Evolutionary conservation across 2,888 invertebrate species (phyloP).

Genomic region (Conomelus anceps): DNA sequence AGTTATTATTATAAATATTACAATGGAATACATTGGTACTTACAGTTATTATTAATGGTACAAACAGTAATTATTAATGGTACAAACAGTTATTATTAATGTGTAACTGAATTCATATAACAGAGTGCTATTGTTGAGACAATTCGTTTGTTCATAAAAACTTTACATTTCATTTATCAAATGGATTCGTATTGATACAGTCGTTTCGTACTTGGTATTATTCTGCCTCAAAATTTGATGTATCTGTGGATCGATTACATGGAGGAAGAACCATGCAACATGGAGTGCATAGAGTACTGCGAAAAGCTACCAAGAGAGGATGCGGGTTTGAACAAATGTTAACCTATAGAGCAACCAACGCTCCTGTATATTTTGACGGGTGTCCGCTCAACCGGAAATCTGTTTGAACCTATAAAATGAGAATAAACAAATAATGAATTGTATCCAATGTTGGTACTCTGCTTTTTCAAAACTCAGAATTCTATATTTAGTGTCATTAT

Average conservation of each 20-base stretch:
- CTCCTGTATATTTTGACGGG: background rate
- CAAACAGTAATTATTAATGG: background rate
- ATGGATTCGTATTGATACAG: background rate
- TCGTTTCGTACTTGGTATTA: background rate
- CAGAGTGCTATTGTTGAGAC: background rate
- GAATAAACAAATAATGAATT: background rate
- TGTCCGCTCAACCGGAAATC: background rate
- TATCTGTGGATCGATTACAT: background rate
- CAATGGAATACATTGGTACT: too few relatives aligned
- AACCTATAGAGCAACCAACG: background rate
- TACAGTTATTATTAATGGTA: background rate
- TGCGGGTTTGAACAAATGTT: background rate
- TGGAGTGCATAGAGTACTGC: background rate
- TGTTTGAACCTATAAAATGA: background rate
- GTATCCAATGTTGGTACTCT: background rate
- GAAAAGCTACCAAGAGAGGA: background rate
- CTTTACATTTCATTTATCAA: background rate
- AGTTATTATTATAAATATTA: too few relatives aligned
- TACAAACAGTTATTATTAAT: background rate
- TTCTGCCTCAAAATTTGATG: too few relatives aligned
- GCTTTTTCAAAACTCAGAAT: background rate
- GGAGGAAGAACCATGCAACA: background rate
- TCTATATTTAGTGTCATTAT: background rate
- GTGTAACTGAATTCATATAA: too few relatives aligned
- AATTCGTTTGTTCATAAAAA: background rate